Evolutionary conservation across 2,888 invertebrate genomes (phyloP), one percentile per base, ranked within the genome.

Genomic region (Uloborus plumipes): DNA sequence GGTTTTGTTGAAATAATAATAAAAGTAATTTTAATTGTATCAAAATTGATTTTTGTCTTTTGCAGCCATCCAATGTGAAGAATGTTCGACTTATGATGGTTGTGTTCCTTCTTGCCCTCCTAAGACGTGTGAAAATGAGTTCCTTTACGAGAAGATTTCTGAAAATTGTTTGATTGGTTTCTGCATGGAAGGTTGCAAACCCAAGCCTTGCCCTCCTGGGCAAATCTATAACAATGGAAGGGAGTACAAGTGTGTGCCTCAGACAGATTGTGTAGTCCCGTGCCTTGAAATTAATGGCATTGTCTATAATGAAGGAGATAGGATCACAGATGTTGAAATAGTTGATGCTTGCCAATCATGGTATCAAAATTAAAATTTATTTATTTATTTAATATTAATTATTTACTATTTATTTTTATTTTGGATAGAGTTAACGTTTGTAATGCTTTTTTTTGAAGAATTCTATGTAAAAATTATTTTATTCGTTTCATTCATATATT

Each of bases 61-160:
- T 86, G 20, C 88, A 95, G 95, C 96, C 0, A 94, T 96, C 90
- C 96, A 97, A 89, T 97, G 97, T 87, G 95, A 95, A 88, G 93
- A 93, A 86, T 95, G 95, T 86, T 92, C 94, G 0, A 91, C 91
- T 74, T 97, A 96, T 90, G 93, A 93, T 84, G 92, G 95, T 0
- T 97, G 97, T 87, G 91, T 96, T 18, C 92, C 94, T 0, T 91
- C 95, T 2, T 97, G 97, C 86, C 95, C 96, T 0, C 90, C 92
- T 15, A 94, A 94, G 88, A 95, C 95, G 0, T 97, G 97, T 87
- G 95, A 96, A 86, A 95, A 95, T 88, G 86, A 89, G 15, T 91
- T 92, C 13, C 84, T 87, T 2, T 93, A 93, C 87, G 90, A 90
- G 7, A 92, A 93, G 51, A 88, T 93, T 13, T 92, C 92, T 64